A percentile compares a stretch with the other conserved stretches of the same genome.
Evolutionary conservation across 2,888 invertebrate genomes (phyloP).

Genomic region (Mantis religiosa): DNA sequence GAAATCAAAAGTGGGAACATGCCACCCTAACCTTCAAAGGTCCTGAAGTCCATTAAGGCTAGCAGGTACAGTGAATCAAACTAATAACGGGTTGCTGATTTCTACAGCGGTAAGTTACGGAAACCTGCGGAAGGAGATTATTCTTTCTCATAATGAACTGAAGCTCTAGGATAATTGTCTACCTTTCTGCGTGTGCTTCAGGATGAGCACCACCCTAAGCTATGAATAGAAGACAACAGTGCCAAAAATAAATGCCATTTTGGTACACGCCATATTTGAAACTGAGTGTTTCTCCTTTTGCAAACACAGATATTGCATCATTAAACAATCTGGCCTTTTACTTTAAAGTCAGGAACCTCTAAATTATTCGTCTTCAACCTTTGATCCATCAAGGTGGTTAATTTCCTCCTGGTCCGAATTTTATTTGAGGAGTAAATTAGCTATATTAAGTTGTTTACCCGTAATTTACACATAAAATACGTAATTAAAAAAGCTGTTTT

Average conservation of each 20-base stretch:
- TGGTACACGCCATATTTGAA: too few relatives aligned
- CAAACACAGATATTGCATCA: not conserved
- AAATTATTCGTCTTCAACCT: too few relatives aligned
- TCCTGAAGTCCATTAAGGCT: not conserved
- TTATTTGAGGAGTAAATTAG: too few relatives aligned
- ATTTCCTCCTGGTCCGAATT: too few relatives aligned
- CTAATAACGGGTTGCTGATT: not conserved
- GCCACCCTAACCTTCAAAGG: not conserved
- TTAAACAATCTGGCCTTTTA: too few relatives aligned
- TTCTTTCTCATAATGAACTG: not conserved
- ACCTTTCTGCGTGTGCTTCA: too few relatives aligned
- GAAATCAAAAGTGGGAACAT: not conserved
- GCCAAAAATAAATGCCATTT: not conserved
- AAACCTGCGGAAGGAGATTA: not conserved
- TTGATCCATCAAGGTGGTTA: too few relatives aligned
- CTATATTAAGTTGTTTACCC: too few relatives aligned
- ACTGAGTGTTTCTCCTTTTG: too few relatives aligned
- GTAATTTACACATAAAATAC: too few relatives aligned
- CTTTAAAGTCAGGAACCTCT: too few relatives aligned
- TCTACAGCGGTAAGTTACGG: not conserved
- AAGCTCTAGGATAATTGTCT: not conserved
- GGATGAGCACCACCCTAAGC: not conserved
- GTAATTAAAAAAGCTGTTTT: too few relatives aligned
- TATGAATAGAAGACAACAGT: not conserved
- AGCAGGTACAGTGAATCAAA: not conserved